Base-by-base conservation (phyloP, 1,140 invertebrate genomes). In the Tetraneura akinire region DNA sequence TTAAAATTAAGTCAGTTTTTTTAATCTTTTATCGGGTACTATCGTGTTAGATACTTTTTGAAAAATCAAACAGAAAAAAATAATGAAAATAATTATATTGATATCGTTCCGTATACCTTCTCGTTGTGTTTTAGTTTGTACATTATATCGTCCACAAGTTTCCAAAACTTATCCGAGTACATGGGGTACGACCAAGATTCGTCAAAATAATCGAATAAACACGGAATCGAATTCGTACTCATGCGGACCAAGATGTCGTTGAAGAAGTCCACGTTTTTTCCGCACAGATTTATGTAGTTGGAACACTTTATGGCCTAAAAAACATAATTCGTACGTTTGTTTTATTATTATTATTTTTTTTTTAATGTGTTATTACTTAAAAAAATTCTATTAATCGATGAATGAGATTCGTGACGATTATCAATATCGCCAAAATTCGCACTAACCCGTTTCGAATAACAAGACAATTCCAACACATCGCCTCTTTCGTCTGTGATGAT, bases 391-490 rank as follows among this genome's bases (percentile, higher is more conserved):
- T n/a, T n/a, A n/a, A n/a, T n/a, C n/a, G n/a, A n/a, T n/a, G n/a
- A n/a, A n/a, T n/a, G n/a, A n/a, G n/a, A n/a, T n/a, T n/a, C n/a
- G n/a, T n/a, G n/a, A n/a, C n/a, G n/a, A n/a, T n/a, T n/a, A n/a
- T n/a, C n/a, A n/a, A n/a, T n/a, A n/a, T n/a, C n/a, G n/a, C n/a
- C n/a, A n/a, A n/a, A n/a, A n/a, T n/a, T n/a, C 18, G 18, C 23
- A 10, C 55, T 62, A 9, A 78, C 74, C 5, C 13, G 13, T 11
- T 78, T 78, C 5, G 74, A 78, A 47, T 78, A 78, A 26, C 74
- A 78, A 0, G 55, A 78, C 21, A 78, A 10, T 10, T 5, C 42
- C 23, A 23, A 1, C n/a, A 78, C 37, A 8, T 45, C 0, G 23
- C 53, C 74, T 6, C 10, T 1, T 3, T 1, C 14, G 4, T 60